Evolutionary conservation across 2,797 vertebrate species (phyloP).

Genomic region (Cichlasoma orientale): DNA sequence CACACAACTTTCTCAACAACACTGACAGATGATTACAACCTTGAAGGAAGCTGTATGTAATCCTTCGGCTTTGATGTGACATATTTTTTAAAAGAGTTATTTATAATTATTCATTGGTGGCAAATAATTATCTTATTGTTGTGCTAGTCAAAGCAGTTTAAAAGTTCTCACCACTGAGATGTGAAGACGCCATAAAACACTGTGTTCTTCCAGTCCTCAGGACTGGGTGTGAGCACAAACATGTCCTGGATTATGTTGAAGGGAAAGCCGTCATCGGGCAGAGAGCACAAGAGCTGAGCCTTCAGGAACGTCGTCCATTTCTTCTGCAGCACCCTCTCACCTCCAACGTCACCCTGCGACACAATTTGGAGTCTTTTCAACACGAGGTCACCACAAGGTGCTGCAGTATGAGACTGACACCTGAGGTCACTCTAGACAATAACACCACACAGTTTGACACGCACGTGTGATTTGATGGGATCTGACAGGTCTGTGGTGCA

Average conservation of each 20-base stretch:
- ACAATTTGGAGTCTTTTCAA: conserved; percentile 17
- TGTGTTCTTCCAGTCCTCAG: conserved; percentile 84
- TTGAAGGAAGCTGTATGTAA: neutral
- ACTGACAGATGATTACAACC: neutral
- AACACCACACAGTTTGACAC: neutral
- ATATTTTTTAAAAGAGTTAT: too few relatives aligned
- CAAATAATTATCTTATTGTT: neutral
- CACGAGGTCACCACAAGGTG: conserved; percentile 59
- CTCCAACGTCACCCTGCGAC: conserved; percentile 90
- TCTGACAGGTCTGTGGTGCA: conserved; percentile 17
- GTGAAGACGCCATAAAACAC: conserved; percentile 96
- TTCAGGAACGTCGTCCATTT: conserved; percentile 98
- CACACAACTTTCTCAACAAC: neutral
- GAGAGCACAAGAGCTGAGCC: conserved; percentile 91
- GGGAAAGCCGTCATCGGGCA: conserved; percentile 93
- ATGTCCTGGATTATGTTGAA: conserved; percentile 97
- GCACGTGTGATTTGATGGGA: conserved; percentile 29
- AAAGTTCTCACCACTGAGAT: conserved; percentile 89
- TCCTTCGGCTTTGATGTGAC: neutral
- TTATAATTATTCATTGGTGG: neutral
- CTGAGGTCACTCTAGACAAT: neutral
- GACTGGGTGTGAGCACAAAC: conserved; percentile 89
- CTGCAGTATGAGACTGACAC: conserved; percentile 27
- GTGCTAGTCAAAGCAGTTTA: neutral
- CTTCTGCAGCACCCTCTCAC: conserved; percentile 96